Percentiles rank a stretch among this genome's conserved stretches.
These are phyloP conservation scores for Coregonus ussuriensis DNA, from an alignment of 2,797 vertebrate genomes.

Conservation along the genomic window DNA sequence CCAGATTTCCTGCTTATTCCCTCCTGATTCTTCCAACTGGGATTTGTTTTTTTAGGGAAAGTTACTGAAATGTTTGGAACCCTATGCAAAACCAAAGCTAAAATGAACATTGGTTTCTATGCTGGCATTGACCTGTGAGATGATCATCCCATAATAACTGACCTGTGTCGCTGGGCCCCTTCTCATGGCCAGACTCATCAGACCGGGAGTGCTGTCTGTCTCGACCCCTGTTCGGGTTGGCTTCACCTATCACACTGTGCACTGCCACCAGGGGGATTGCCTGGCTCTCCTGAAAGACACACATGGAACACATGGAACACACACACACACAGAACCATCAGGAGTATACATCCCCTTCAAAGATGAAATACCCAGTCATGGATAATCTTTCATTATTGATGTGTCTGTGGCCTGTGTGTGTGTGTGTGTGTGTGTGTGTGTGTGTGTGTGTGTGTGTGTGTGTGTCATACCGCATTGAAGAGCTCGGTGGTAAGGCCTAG, in stretches of 20 bases:
- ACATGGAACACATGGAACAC: not conserved
- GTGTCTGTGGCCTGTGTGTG: too few relatives aligned
- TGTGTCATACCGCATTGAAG: slow-evolving; percentile 81
- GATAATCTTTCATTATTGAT: too few relatives aligned
- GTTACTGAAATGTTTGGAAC: too few relatives aligned
- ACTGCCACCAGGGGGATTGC: slow-evolving; percentile 84
- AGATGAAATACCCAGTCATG: not conserved
- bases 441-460: not conserved
- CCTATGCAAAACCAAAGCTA: too few relatives aligned
- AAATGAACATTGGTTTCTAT: too few relatives aligned
- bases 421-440: not conserved
- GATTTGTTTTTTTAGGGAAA: too few relatives aligned
- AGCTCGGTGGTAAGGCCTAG: slow-evolving; percentile 95
- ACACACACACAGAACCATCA: not conserved
- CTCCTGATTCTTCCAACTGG: too few relatives aligned
- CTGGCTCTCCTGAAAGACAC: slow-evolving; percentile 81
- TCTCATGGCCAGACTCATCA: slow-evolving; percentile 40
- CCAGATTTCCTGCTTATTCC: too few relatives aligned
- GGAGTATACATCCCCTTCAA: not conserved
- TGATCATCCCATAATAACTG: slow-evolving; percentile 8
- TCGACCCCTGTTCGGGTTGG: slow-evolving; percentile 57
- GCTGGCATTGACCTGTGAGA: not conserved
- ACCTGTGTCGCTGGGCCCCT: slow-evolving; percentile 70
- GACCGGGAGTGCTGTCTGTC: slow-evolving; percentile 71
- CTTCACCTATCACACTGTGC: slow-evolving; percentile 75